Evolutionary conservation across 1,140 invertebrate genomes (phyloP).

Genomic region (Andrena cerasifolii): DNA sequence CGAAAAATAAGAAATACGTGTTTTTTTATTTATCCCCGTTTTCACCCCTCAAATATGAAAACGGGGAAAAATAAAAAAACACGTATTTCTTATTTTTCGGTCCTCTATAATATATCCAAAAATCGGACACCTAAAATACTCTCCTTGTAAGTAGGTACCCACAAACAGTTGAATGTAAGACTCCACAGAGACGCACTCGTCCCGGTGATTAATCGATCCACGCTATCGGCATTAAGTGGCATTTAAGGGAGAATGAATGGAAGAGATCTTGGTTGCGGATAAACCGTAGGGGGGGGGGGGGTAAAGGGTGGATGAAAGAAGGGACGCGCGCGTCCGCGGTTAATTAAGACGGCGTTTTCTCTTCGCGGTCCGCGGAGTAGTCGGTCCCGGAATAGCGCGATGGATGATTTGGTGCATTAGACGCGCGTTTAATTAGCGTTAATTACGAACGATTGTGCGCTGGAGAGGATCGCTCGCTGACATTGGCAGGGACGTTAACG

Average conservation of each 20-base stretch:
- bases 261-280: slow-evolving; percentile 48
- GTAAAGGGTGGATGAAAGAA: background rate
- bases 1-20: too few relatives aligned
- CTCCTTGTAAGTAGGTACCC: too few relatives aligned
- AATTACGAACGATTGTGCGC: slow-evolving; percentile 74
- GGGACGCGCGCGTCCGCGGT: slow-evolving; percentile 13
- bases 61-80: too few relatives aligned
- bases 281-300: background rate
- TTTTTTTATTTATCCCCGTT: too few relatives aligned
- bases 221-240: slow-evolving; percentile 60
- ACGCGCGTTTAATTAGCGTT: slow-evolving; percentile 73
- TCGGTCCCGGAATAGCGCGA: slow-evolving; percentile 29
- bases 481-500: slow-evolving; percentile 68
- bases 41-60: too few relatives aligned
- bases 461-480: slow-evolving; percentile 46
- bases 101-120: too few relatives aligned
- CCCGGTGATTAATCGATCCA: slow-evolving; percentile 49
- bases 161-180: too few relatives aligned
- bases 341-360: slow-evolving; percentile 64
- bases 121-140: too few relatives aligned
- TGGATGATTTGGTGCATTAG: slow-evolving; percentile 66
- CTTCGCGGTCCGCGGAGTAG: slow-evolving; percentile 11
- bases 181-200: background rate
- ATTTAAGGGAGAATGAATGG: slow-evolving; percentile 53
- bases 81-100: too few relatives aligned